These are phyloP conservation scores for Anabas testudineus DNA, from an alignment of 2,797 vertebrate species.

Conservation along the genomic window DNA sequence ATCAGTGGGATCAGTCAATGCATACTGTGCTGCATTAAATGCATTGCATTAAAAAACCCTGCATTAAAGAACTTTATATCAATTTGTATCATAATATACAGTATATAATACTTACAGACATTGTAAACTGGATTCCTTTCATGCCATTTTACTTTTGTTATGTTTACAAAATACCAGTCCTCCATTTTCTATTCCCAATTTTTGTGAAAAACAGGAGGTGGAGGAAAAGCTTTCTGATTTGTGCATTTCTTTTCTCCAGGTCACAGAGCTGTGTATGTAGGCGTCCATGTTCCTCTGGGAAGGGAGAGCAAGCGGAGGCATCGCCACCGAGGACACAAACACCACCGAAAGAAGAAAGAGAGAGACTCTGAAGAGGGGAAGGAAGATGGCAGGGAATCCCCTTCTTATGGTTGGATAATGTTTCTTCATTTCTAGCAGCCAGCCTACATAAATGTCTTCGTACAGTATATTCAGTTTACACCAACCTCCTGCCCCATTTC, in stretches of 20 bases:
- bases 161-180: neutral
- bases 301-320: constrained; percentile 91
- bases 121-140: too few relatives aligned
- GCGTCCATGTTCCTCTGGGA: constrained; percentile 94
- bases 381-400: constrained; percentile 93
- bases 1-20: too few relatives aligned
- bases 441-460: neutral
- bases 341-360: constrained; percentile 88
- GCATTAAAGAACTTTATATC: too few relatives aligned
- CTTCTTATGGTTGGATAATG: constrained; percentile 87
- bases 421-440: neutral
- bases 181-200: neutral
- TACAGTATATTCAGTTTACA: too few relatives aligned
- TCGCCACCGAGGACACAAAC: constrained; percentile 92
- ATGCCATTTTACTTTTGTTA: neutral
- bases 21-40: too few relatives aligned
- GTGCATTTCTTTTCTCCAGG: constrained; percentile 77
- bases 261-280: constrained; percentile 96
- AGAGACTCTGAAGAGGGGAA: constrained; percentile 90
- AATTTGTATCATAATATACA: too few relatives aligned
- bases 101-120: too few relatives aligned
- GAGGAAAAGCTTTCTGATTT: constrained; percentile 12
- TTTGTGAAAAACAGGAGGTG: neutral
- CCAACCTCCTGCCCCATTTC: neutral
- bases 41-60: too few relatives aligned